Percentiles rank a stretch among this genome's conserved stretches.
These are phyloP conservation scores for Halocynthia roretzi DNA, from an alignment of 23 tunicate genomes.

Conservation along the genomic window DNA sequence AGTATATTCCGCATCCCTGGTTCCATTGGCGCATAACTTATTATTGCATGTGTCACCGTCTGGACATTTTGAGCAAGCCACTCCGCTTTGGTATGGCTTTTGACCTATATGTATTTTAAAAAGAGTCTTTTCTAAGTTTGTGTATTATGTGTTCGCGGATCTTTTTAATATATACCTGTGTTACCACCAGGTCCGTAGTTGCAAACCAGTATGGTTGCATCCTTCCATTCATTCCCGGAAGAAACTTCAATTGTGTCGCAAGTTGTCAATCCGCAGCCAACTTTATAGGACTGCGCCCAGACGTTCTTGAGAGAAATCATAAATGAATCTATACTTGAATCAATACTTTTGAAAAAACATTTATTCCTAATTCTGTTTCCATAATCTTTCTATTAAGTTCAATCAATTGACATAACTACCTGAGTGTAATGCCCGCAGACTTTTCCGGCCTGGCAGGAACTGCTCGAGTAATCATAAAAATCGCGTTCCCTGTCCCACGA, in stretches of 20 bases:
- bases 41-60: too few relatives aligned
- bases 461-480: not conserved
- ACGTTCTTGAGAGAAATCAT: not conserved
- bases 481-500: conserved; percentile 13
- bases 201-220: conserved; percentile 10
- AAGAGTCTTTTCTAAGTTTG: too few relatives aligned
- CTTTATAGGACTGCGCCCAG: conserved; percentile 14
- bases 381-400: not conserved
- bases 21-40: too few relatives aligned
- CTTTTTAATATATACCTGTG: not conserved
- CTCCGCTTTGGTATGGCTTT: too few relatives aligned
- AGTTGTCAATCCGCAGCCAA: conserved; percentile 25
- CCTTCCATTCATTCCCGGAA: not conserved
- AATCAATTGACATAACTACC: not conserved
- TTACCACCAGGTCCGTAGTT: conserved; percentile 26
- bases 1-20: too few relatives aligned
- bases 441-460: not conserved
- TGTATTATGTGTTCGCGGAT: too few relatives aligned
- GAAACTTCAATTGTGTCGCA: conserved; percentile 10
- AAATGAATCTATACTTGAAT: not conserved
- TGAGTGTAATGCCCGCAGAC: conserved; percentile 25
- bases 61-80: too few relatives aligned
- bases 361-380: not conserved
- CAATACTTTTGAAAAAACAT: too few relatives aligned
- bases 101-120: too few relatives aligned